A percentile compares a stretch with the other conserved stretches of the same genome.
These are phyloP conservation scores for Lacerta agilis DNA, from an alignment of 2,797 vertebrate genomes.

Conservation along the genomic window DNA sequence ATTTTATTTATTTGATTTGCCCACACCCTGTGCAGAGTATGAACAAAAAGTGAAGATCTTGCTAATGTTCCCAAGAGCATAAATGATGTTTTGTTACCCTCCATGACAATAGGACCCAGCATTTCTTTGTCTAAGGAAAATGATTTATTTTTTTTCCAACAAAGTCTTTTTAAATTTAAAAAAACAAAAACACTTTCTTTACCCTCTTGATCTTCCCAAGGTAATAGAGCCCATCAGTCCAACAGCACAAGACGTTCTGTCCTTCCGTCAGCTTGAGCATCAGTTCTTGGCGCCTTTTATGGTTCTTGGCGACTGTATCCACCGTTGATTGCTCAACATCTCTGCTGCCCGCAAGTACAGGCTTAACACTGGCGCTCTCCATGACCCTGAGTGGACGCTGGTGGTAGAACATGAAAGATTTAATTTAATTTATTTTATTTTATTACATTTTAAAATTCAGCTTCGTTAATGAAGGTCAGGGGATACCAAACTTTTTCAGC, in stretches of 20 bases:
- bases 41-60: not conserved
- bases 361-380: constrained; percentile 74
- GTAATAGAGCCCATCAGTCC: constrained; percentile 96
- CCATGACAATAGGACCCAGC: not conserved
- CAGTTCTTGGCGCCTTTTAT: constrained; percentile 73
- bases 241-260: constrained; percentile 94
- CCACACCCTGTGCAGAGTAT: too few species aligned
- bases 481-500: not conserved
- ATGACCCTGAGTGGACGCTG: constrained; percentile 71
- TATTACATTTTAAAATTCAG: not conserved
- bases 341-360: constrained; percentile 76
- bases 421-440: too few species aligned
- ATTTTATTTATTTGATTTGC: not conserved
- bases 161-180: not conserved
- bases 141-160: not conserved
- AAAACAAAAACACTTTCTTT: constrained; percentile 36
- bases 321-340: constrained; percentile 67
- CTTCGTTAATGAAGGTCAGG: not conserved
- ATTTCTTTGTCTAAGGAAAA: too few species aligned
- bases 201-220: constrained; percentile 96
- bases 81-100: not conserved
- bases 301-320: constrained; percentile 49
- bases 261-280: constrained; percentile 87
- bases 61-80: not conserved
- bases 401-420: constrained; percentile 4